Percentiles rank a stretch among this genome's conserved stretches.
phyloP scores from a whole-genome alignment of 2,113 vertebrate species.

The Hassar affinis region DNA sequence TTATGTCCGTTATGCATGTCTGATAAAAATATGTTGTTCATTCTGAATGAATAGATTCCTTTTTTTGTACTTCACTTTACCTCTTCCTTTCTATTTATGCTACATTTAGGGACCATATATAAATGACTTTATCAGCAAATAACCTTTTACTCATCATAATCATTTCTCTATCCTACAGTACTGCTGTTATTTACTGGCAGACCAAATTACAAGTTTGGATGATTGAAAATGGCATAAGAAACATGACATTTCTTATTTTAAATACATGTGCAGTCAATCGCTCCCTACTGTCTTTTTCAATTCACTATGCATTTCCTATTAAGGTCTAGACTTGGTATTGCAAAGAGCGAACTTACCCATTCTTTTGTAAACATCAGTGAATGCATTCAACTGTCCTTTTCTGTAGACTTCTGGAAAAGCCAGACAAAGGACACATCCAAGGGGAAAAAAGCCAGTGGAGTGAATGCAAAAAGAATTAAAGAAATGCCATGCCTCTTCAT shows the following conservation, averaged over 20 bases:
- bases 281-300: conserved; percentile 49
- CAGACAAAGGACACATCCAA: conserved; percentile 91
- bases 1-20: too few relatives aligned
- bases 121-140: background rate
- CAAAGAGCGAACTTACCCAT: conserved; percentile 95
- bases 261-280: conserved; percentile 61
- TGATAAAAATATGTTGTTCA: conserved; percentile 22
- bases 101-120: background rate
- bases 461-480: conserved; percentile 76
- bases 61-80: background rate
- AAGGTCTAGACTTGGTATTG: conserved; percentile 67
- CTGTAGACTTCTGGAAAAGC: conserved; percentile 84
- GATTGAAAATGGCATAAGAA: conserved; percentile 48
- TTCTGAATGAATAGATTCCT: background rate
- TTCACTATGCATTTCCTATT: conserved; percentile 61
- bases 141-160: background rate
- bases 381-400: conserved; percentile 98
- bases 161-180: too few relatives aligned
- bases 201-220: conserved; percentile 21
- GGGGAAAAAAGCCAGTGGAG: conserved; percentile 83
- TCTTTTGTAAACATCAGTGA: conserved; percentile 99
- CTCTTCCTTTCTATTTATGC: background rate
- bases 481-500: conserved; percentile 69
- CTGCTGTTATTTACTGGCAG: background rate
- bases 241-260: conserved; percentile 49